Base-by-base conservation (phyloP, 2,113 vertebrate genomes). In the Pungitius pungitius region DNA sequence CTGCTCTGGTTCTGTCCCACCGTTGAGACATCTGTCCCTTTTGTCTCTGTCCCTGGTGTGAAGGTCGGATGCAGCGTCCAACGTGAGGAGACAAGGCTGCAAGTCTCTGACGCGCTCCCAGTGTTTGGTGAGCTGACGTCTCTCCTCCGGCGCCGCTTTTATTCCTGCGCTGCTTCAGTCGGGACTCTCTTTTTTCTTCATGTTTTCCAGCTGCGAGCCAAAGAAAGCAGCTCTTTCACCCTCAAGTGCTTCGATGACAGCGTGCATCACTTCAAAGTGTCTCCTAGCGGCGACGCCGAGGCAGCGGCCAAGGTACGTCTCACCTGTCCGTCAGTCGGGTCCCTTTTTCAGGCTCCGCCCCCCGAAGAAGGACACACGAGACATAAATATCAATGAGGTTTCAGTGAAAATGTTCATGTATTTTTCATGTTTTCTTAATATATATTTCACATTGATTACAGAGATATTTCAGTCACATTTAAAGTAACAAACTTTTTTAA, bases 221-320 rank as follows among this genome's bases (percentile, higher is more conserved):
- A 92, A 87, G 96, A 97, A 56, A 85, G 75, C 86, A 93, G 91
- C 87, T 94, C 95, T 76, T 97, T 99, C 82, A 96, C 95, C 22
- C 85, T 99, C 76, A 96, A 95, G 82, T 99, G 95, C 86, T 99
- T 97, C 73, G 98, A 99, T 87, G 95, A 97, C 85, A 97, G 95
- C 18, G 75, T 97, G 87, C 96, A 96, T 92, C 91, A 96, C 86
- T 99, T 99, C 90, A 96, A 96, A 92, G 95, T 98, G 18, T 93
- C 95, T 12, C 93, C 95, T 24, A 96, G 95, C 57, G 92, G 73
- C 2, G 65, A 90, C 74, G 93, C 94, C 2, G 93, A 95, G 40
- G 93, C 91, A 47, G 93, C 92, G 22, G 95, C 96, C 93, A 95
- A 97, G 92, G 98, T 98, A 91, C 80, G 89, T 63, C 42, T 55